A percentile compares a stretch with the other conserved stretches of the same genome.
These are phyloP conservation scores for Eupithecia subfuscata DNA, from an alignment of 2,888 invertebrate genomes.

Conservation along the genomic window DNA sequence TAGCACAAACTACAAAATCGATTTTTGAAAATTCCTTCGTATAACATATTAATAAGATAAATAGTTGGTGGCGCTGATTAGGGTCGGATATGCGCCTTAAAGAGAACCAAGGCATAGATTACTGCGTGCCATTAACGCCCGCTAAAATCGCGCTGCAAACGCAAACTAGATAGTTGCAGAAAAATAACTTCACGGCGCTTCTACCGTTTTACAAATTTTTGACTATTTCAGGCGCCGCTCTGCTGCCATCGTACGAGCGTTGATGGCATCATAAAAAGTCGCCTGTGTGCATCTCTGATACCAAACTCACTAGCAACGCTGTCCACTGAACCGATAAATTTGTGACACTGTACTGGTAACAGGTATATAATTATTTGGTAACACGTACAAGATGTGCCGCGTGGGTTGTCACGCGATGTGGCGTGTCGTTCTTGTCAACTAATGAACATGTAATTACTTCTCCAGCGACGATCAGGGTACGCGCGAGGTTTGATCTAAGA, in stretches of 20 bases:
- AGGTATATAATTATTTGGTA: conserved; percentile 64
- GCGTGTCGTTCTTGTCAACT: conserved; percentile 69
- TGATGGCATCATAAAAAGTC: conserved; percentile 4
- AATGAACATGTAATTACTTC: conserved; percentile 79
- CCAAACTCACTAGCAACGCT: not conserved
- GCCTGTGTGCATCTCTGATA: not conserved
- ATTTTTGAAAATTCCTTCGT: too few relatives aligned
- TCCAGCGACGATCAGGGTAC: conserved; percentile 59
- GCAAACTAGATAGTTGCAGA: not conserved
- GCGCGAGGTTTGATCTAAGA: not conserved
- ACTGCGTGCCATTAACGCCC: not conserved
- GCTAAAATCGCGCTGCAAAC: not conserved
- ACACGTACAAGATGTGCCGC: conserved; percentile 56
- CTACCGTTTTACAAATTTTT: not conserved
- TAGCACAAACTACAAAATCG: too few relatives aligned
- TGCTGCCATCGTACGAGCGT: not conserved
- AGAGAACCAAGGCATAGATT: not conserved
- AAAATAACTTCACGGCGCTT: not conserved
- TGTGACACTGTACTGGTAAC: conserved; percentile 40
- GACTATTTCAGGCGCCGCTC: not conserved
- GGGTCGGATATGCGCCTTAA: too few relatives aligned
- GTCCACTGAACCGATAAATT: not conserved
- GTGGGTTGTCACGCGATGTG: conserved; percentile 69
- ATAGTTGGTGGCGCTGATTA: too few relatives aligned
- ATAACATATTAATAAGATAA: too few relatives aligned